Conservation (phyloP, 2,113 vertebrate species). For the Craseonycteris thonglongyai region DNA sequence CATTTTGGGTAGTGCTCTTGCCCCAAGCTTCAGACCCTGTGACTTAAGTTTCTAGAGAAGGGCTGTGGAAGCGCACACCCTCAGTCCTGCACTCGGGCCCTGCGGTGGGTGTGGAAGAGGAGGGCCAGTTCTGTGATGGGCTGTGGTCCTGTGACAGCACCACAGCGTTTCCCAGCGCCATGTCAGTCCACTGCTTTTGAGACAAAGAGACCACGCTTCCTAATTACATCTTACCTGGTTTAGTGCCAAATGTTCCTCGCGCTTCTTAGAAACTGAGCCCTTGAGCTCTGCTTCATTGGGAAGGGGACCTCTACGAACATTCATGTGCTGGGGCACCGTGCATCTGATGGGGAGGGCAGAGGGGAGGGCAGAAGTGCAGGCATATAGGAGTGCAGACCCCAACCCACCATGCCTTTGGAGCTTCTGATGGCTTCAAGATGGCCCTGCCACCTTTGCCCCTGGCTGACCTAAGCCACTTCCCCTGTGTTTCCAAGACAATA, state of each 20-base stretch:
- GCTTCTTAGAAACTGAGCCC: not conserved
- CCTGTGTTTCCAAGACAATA: not conserved
- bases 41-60: not conserved
- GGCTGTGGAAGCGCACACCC: not conserved
- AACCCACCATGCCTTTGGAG: accelerated
- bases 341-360: not conserved
- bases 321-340: not conserved
- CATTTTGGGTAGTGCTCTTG: not conserved
- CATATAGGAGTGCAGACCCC: not conserved
- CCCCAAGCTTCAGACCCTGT: not conserved
- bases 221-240: not conserved
- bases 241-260: not conserved
- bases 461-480: not conserved
- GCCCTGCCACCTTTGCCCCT: not conserved
- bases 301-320: not conserved
- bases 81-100: not conserved
- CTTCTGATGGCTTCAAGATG: not conserved
- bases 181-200: not conserved
- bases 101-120: not conserved
- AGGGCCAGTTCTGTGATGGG: accelerated
- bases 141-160: accelerated
- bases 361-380: not conserved
- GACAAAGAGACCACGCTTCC: not conserved
- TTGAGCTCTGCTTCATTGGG: not conserved
- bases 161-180: accelerated